Evolutionary conservation across 2,797 vertebrate genomes (phyloP).

Genomic region (Dicrostonyx torquatus): DNA sequence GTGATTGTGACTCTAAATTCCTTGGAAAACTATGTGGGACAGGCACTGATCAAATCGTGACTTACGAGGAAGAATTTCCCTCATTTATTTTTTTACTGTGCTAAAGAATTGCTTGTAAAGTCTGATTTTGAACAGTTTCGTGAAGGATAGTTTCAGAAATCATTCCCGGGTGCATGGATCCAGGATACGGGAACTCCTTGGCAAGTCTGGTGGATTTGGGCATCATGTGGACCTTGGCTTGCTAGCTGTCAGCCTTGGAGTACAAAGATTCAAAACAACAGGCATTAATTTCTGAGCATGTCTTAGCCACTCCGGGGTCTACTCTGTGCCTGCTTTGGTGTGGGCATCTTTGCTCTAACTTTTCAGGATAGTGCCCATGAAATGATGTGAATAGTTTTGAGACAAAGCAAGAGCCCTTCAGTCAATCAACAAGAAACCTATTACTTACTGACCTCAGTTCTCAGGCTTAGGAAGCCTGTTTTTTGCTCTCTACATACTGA

Average conservation of each 20-base stretch:
- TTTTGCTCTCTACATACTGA: background rate
- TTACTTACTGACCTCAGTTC: background rate
- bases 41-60: background rate
- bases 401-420: background rate
- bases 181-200: background rate
- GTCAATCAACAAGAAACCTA: background rate
- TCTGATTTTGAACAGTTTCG: background rate
- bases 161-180: background rate
- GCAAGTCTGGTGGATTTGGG: background rate
- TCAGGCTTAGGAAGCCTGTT: background rate
- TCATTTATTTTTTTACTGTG: slow-evolving; percentile 6
- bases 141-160: background rate
- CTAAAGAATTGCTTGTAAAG: background rate
- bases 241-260: background rate
- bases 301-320: background rate
- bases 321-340: background rate
- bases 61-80: background rate
- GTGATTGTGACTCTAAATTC: background rate
- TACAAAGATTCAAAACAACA: background rate
- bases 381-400: background rate
- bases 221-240: background rate
- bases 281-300: background rate
- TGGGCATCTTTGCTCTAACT: background rate
- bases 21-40: background rate
- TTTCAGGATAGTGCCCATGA: background rate